phyloP scores from a whole-genome alignment of 2,888 invertebrate species.

The Troides helena region DNA sequence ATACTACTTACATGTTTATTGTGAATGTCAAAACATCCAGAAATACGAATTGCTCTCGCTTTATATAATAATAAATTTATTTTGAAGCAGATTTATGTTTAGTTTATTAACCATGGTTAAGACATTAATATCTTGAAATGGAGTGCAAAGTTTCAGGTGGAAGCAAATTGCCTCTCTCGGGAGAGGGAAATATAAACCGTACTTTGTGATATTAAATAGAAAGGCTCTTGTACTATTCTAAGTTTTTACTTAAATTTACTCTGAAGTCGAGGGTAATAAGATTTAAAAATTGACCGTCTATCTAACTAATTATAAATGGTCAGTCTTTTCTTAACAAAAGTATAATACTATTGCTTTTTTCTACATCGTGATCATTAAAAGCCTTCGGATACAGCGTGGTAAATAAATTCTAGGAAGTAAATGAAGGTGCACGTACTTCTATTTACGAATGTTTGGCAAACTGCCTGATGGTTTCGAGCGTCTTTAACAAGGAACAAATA shows the following conservation, averaged over 20 bases:
- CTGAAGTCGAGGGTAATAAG: neutral
- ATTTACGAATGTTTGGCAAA: constrained; percentile 18
- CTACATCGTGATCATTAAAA: neutral
- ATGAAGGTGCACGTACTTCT: constrained; percentile 1
- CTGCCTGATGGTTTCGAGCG: constrained; percentile 10
- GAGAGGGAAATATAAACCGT: constrained; percentile 6
- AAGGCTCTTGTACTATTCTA: neutral
- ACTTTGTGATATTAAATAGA: neutral
- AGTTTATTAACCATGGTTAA: neutral
- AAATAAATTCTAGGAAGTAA: neutral
- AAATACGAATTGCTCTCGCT: neutral
- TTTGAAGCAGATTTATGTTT: neutral
- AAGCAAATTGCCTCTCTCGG: constrained; percentile 4
- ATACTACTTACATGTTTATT: too few species aligned
- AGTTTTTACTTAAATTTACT: neutral
- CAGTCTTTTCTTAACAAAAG: neutral
- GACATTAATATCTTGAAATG: constrained; percentile 1
- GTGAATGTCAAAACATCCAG: neutral
- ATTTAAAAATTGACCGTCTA: neutral
- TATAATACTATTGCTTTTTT: too few species aligned
- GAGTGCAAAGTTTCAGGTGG: constrained; percentile 8
- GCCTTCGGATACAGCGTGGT: neutral
- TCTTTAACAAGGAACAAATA: constrained; percentile 17
- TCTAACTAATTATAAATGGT: neutral
- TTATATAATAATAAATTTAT: neutral